These are phyloP conservation scores for Nomada flava DNA, from an alignment of 2,888 invertebrate genomes.

Conservation along the genomic window DNA sequence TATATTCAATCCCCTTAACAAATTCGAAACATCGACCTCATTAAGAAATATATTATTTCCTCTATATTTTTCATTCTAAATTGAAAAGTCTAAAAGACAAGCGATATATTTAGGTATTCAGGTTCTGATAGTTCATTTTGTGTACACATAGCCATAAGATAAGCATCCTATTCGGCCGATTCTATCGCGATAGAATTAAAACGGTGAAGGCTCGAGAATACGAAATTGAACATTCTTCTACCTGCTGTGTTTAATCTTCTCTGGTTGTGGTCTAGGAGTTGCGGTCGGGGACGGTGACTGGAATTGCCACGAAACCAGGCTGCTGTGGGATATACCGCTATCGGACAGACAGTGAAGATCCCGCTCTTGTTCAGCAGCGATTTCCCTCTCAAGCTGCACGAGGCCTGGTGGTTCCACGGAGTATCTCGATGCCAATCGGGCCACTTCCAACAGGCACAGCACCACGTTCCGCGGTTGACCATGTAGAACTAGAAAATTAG, in stretches of 20 bases:
- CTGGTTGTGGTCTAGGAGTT: constrained; percentile 82
- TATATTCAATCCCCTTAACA: no score
- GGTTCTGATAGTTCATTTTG: no score
- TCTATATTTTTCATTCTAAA: no score
- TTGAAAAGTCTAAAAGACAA: no score
- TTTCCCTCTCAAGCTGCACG: constrained; percentile 93
- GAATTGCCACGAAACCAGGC: constrained; percentile 89
- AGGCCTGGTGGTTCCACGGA: constrained; percentile 93
- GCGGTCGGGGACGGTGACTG: constrained; percentile 84
- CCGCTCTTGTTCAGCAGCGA: constrained; percentile 91
- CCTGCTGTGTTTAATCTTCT: constrained; percentile 86
- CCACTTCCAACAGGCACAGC: constrained; percentile 93
- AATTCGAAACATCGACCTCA: no score
- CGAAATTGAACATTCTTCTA: constrained; percentile 66
- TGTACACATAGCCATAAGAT: no score
- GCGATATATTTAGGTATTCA: no score
- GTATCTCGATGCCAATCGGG: constrained; percentile 91
- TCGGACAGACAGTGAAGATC: constrained; percentile 86
- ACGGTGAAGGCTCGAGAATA: neutral
- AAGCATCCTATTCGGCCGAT: neutral
- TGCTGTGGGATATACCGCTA: constrained; percentile 87
- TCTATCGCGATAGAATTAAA: neutral
- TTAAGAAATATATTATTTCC: no score
- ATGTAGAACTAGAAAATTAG: constrained; percentile 88
- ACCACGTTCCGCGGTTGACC: constrained; percentile 94